These are phyloP conservation scores for Drosophila anomelani DNA, from an alignment of 2,888 invertebrate species.

Conservation along the genomic window DNA sequence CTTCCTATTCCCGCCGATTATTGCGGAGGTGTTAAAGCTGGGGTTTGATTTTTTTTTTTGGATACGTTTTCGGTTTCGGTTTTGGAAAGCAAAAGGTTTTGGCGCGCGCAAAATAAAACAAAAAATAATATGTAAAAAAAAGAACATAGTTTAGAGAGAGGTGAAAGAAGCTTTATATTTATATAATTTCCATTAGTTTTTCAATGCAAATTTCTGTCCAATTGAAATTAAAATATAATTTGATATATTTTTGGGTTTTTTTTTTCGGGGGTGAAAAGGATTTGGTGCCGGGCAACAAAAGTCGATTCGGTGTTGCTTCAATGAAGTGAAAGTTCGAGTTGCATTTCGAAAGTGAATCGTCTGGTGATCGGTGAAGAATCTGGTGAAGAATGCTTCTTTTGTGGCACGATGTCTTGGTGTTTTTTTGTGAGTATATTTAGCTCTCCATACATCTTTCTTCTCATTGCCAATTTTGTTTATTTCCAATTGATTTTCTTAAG, in stretches of 20 bases:
- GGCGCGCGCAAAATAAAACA: constrained; percentile 30
- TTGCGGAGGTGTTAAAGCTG: constrained; percentile 49
- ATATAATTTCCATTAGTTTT: constrained; percentile 13
- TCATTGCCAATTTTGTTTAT: constrained; percentile 9
- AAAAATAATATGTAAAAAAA: constrained; percentile 27
- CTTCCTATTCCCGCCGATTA: constrained; percentile 66
- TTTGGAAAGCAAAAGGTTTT: constrained; percentile 48
- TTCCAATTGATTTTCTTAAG: neutral
- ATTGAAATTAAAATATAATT: constrained; percentile 13
- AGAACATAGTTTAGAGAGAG: constrained; percentile 54
- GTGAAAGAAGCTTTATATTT: constrained; percentile 38
- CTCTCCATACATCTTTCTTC: neutral
- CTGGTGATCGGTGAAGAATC: constrained; percentile 17
- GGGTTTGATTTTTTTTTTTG: constrained; percentile 2
- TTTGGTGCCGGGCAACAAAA: constrained; percentile 34
- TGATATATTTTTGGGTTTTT: neutral
- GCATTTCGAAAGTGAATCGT: constrained; percentile 19
- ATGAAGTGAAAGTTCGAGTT: constrained; percentile 29
- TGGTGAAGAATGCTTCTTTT: constrained; percentile 13
- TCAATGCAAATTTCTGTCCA: constrained; percentile 14
- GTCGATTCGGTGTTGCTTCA: constrained; percentile 35
- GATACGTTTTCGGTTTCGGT: constrained; percentile 20
- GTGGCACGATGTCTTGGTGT: neutral
- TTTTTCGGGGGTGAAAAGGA: neutral
- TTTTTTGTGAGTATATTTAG: neutral